Percentiles rank a stretch among this genome's conserved stretches.
Evolutionary conservation across 2,888 invertebrate species (phyloP).

Genomic region (Augiades crinisus): DNA sequence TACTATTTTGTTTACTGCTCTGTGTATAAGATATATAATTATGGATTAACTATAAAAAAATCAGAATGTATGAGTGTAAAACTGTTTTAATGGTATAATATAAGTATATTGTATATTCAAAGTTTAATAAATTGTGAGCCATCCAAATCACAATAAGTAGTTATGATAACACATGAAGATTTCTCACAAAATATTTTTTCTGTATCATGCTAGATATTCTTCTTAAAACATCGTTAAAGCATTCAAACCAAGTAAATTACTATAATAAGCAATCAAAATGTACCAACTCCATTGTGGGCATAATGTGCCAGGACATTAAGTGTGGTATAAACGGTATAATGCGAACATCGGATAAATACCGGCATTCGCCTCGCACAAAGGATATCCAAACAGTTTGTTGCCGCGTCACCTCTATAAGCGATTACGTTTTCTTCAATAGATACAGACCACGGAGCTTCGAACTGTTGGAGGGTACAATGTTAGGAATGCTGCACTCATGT

Average conservation of each 20-base stretch:
- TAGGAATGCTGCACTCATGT: neutral
- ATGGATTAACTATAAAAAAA: no score
- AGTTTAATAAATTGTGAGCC: no score
- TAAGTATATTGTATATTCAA: no score
- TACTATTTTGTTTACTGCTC: no score
- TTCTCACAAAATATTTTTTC: no score
- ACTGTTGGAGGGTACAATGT: conserved; percentile 35
- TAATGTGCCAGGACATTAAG: conserved; percentile 18
- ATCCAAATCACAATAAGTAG: no score
- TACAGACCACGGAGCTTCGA: conserved; percentile 33
- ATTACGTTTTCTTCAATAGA: conserved; percentile 77
- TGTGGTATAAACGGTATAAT: conserved; percentile 19
- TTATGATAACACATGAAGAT: no score
- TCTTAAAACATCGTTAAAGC: neutral
- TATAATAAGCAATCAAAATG: conserved; percentile 29
- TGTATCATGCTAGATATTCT: no score
- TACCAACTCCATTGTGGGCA: conserved; percentile 10
- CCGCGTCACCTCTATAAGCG: conserved; percentile 73
- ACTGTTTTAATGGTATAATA: no score
- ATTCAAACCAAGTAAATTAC: neutral
- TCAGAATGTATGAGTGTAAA: no score
- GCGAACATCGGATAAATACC: conserved; percentile 25
- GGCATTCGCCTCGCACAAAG: conserved; percentile 32
- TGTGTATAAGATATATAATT: no score
- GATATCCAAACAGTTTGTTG: conserved; percentile 53